These are phyloP conservation scores for Petrocephalus zakoni DNA, from an alignment of 2,113 vertebrate species.

Conservation along the genomic window DNA sequence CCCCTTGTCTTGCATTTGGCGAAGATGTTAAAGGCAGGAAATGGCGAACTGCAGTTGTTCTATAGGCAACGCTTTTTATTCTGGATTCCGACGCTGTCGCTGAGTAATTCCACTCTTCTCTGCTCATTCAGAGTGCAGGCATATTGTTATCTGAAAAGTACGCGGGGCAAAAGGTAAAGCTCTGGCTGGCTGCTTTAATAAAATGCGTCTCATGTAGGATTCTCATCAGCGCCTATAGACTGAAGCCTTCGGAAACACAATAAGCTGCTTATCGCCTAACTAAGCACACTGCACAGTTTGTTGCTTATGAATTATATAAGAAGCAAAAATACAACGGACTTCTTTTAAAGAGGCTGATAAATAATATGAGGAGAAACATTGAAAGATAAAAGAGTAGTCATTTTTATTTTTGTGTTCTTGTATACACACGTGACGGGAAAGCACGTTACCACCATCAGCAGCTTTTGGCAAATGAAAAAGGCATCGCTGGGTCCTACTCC, in stretches of 20 bases:
- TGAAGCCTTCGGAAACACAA: conserved; percentile 18
- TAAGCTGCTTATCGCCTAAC: conserved; percentile 21
- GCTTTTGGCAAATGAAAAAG: neutral
- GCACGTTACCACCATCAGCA: neutral
- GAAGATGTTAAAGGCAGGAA: neutral
- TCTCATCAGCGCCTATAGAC: conserved; percentile 16
- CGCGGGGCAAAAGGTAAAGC: conserved; percentile 14
- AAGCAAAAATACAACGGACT: conserved; percentile 1
- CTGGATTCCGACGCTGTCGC: neutral
- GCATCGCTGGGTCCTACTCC: neutral
- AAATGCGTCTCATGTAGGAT: conserved; percentile 29
- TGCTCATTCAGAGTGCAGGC: conserved; percentile 1
- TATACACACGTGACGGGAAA: neutral
- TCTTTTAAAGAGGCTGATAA: neutral
- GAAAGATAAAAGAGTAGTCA: neutral
- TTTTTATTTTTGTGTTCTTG: neutral
- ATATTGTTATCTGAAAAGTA: conserved; percentile 36
- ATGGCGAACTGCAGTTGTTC: neutral
- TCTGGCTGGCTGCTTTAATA: conserved; percentile 27
- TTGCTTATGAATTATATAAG: conserved; percentile 21
- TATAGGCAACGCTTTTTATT: neutral
- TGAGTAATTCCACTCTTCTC: neutral
- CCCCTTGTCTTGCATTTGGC: neutral
- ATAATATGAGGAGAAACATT: neutral
- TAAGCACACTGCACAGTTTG: neutral